A percentile compares a stretch with the other conserved stretches of the same genome.
Conservation (phyloP, 2,888 invertebrate genomes). For the Sinelater perroti region DNA sequence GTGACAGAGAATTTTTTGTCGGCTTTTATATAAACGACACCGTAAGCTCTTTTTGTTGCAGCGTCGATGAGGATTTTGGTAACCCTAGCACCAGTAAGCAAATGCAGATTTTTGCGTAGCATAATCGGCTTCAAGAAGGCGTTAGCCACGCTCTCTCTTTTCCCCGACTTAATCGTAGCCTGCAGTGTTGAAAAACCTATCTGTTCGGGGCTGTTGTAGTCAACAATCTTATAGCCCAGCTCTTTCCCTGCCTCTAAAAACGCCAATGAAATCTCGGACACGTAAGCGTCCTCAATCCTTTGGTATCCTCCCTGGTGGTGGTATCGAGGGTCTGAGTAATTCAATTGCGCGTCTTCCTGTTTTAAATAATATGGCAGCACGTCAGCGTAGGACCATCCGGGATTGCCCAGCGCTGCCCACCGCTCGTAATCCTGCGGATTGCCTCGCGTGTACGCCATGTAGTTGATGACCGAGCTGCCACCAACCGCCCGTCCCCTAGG, state of each 20-base stretch:
- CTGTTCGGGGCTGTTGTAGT: constrained; percentile 24
- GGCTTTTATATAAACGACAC: constrained; percentile 73
- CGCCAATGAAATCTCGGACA: constrained; percentile 63
- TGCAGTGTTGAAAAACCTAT: constrained; percentile 24
- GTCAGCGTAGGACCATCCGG: constrained; percentile 64
- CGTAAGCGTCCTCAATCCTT: constrained; percentile 56
- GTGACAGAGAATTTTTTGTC: constrained; percentile 62
- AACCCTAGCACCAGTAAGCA: constrained; percentile 73
- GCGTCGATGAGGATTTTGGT: constrained; percentile 71
- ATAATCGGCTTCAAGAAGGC: constrained; percentile 71
- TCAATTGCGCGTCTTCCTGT: constrained; percentile 57
- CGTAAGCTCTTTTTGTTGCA: constrained; percentile 65
- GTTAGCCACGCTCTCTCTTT: constrained; percentile 73
- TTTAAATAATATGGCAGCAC: constrained; percentile 61
- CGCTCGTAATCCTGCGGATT: constrained; percentile 74
- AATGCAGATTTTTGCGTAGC: constrained; percentile 69
- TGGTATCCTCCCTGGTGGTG: constrained; percentile 60
- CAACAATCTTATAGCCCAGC: constrained; percentile 16
- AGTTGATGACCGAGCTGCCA: constrained; percentile 69
- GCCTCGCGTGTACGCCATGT: constrained; percentile 70
- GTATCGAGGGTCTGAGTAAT: constrained; percentile 50
- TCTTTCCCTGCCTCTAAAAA: constrained; percentile 60
- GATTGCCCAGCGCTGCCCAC: constrained; percentile 58
- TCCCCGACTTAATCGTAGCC: constrained; percentile 18
- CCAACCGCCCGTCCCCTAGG: constrained; percentile 69